Evolutionary conservation across 2,797 vertebrate genomes (phyloP).

Genomic region (Poeciliopsis presidionis): DNA sequence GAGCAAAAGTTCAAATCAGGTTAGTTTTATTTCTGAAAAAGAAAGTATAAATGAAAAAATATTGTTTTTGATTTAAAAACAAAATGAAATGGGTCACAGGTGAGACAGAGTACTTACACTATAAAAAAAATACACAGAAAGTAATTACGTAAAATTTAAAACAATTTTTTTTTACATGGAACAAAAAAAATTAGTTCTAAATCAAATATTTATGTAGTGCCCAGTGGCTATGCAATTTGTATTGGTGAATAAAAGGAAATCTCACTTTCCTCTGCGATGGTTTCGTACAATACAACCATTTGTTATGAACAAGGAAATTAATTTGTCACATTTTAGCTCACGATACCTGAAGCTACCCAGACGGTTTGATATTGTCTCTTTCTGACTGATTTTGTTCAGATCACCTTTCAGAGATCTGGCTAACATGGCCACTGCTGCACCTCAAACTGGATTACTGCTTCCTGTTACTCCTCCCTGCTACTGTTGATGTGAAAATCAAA

Average conservation of each 20-base stretch:
- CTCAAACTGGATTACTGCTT: slow-evolving; percentile 42
- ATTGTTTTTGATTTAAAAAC: no score
- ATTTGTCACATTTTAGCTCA: neutral
- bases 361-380: slow-evolving; percentile 17
- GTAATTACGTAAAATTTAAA: neutral
- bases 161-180: neutral
- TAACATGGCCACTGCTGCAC: slow-evolving; percentile 28
- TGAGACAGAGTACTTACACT: neutral
- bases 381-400: slow-evolving; percentile 3
- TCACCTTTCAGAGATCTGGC: slow-evolving; percentile 19
- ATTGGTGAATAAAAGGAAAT: neutral
- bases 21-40: neutral
- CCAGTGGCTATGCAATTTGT: neutral
- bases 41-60: neutral
- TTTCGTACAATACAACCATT: neutral
- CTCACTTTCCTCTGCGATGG: neutral
- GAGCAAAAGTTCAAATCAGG: neutral
- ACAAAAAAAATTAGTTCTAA: neutral
- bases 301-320: neutral
- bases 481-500: slow-evolving; percentile 19
- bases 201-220: neutral
- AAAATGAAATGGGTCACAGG: neutral
- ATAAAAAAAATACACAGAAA: neutral
- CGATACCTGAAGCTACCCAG: neutral
- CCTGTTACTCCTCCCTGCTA: slow-evolving; percentile 26